Evolutionary conservation across 2,888 invertebrate genomes (phyloP).

Genomic region (Allacma fusca): DNA sequence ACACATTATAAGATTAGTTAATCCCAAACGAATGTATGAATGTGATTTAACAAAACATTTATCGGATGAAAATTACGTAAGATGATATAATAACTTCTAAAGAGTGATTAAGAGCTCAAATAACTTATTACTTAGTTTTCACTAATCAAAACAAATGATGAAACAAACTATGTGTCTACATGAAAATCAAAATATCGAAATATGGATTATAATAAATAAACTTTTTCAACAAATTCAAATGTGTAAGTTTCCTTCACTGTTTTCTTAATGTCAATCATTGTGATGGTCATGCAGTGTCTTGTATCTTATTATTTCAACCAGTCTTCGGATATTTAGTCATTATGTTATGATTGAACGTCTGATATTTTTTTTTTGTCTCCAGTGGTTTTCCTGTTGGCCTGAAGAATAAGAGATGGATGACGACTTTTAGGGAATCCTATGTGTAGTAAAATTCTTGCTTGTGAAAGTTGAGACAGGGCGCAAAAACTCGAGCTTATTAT

Average conservation of each 20-base stretch:
- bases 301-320: too few relatives aligned
- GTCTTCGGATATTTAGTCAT: too few relatives aligned
- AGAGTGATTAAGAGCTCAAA: background rate
- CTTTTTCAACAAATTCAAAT: background rate
- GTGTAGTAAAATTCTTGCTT: too few relatives aligned
- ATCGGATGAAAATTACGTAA: background rate
- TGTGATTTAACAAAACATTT: background rate
- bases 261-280: too few relatives aligned
- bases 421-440: background rate
- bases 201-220: background rate
- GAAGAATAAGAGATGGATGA: too few relatives aligned
- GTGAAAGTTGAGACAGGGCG: background rate
- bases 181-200: background rate
- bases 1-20: too few relatives aligned
- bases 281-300: too few relatives aligned
- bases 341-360: too few relatives aligned
- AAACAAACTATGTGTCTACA: background rate
- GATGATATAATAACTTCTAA: background rate
- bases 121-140: slow-evolving; percentile 16
- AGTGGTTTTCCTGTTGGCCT: too few relatives aligned
- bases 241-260: too few relatives aligned
- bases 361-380: too few relatives aligned
- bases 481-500: background rate
- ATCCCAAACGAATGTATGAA: too few relatives aligned
- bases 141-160: background rate